Evolutionary conservation across 1,140 invertebrate genomes (phyloP).

Genomic region (Elymnias hypermnestra): DNA sequence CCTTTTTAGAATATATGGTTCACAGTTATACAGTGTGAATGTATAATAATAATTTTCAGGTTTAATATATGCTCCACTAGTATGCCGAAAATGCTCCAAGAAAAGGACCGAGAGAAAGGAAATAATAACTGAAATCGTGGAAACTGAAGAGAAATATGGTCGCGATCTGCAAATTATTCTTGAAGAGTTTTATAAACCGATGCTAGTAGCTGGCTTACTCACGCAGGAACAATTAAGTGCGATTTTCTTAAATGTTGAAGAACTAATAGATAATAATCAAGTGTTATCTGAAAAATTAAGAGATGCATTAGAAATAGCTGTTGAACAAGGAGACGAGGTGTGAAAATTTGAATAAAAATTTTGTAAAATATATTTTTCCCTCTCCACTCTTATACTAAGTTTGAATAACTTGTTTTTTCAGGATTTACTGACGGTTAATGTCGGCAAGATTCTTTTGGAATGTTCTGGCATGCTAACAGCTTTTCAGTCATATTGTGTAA

Average conservation of each 20-base stretch:
- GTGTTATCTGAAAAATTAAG: conserved; percentile 90
- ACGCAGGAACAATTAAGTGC: conserved; percentile 89
- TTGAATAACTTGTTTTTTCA: too few species aligned
- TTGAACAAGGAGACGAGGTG: conserved; percentile 83
- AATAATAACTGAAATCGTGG: conserved; percentile 96
- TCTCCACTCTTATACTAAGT: too few species aligned
- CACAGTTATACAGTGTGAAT: too few species aligned
- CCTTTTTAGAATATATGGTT: too few species aligned
- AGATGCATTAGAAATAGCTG: conserved; percentile 90
- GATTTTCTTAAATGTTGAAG: conserved; percentile 96
- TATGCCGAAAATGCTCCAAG: conserved; percentile 92
- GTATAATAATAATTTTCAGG: conserved; percentile 75
- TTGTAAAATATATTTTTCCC: too few species aligned
- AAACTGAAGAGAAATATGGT: conserved; percentile 97
- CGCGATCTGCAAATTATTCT: conserved; percentile 93
- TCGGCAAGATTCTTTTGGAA: conserved; percentile 93
- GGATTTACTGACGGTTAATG: conserved; percentile 92
- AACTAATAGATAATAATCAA: conserved; percentile 92
- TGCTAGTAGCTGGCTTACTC: conserved; percentile 90
- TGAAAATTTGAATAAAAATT: too few species aligned
- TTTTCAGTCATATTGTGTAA: conserved; percentile 95
- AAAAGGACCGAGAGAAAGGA: conserved; percentile 93
- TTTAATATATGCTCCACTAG: conserved; percentile 84
- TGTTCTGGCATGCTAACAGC: conserved; percentile 95
- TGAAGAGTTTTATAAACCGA: conserved; percentile 96